A percentile compares a stretch with the other conserved stretches of the same genome.
Evolutionary conservation across 2,113 vertebrate species (phyloP).

Genomic region (Butorides virescens): DNA sequence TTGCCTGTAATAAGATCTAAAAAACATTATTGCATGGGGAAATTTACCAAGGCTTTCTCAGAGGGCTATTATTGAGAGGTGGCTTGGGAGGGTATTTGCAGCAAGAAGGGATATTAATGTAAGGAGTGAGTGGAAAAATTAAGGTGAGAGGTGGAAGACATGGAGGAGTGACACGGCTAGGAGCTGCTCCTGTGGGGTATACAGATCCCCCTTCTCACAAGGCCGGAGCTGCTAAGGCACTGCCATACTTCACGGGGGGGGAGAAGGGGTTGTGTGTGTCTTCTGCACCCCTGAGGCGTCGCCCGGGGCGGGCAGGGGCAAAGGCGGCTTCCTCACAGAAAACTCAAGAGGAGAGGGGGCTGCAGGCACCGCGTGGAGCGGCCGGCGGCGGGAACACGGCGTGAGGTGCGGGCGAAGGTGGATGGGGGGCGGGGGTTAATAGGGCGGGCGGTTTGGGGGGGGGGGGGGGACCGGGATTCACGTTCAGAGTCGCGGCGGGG

Average conservation of each 20-base stretch:
- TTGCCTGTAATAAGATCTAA: neutral
- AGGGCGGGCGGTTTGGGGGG: neutral
- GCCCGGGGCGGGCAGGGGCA: no score
- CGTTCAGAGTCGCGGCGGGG: no score
- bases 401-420: neutral
- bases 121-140: rapidly evolving
- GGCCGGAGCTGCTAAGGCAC: neutral
- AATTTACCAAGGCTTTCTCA: neutral
- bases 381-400: neutral
- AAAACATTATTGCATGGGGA: neutral
- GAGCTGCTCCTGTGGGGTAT: rapidly evolving
- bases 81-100: neutral
- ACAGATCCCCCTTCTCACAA: neutral
- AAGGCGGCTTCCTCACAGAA: no score
- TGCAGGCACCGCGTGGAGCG: rapidly evolving
- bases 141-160: neutral
- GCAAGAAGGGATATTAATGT: rapidly evolving
- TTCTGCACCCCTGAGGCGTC: neutral
- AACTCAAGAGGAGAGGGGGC: rapidly evolving
- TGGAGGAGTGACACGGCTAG: rapidly evolving
- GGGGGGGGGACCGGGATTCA: no score
- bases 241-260: rapidly evolving
- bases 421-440: neutral
- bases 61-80: rapidly evolving
- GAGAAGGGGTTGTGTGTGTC: no score